Percentiles rank a stretch among this genome's conserved stretches.
phyloP scores from a whole-genome alignment of 2,888 invertebrate species.

The Fragum fragum region DNA sequence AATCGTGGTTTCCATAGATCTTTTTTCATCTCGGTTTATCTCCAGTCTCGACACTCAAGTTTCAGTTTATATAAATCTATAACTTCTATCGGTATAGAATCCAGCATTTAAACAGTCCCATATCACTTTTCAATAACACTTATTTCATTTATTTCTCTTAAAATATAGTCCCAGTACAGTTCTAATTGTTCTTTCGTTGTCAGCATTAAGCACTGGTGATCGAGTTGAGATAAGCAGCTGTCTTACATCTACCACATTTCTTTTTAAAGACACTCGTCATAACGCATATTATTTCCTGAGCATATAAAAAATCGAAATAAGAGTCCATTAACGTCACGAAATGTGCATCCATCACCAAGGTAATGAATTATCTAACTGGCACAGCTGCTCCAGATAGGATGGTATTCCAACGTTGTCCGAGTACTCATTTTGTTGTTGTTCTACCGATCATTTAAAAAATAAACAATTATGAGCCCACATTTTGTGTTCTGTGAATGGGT shows the following conservation, averaged over 20 bases:
- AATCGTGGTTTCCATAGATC: slow-evolving; percentile 3
- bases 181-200: slow-evolving; percentile 23
- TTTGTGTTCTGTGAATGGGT: too few relatives aligned
- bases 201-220: slow-evolving; percentile 8
- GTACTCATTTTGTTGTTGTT: too few relatives aligned
- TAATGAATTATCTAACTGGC: not conserved
- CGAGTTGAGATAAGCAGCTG: slow-evolving; percentile 10
- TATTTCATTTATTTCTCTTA: slow-evolving; percentile 15
- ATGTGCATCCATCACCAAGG: slow-evolving; percentile 13
- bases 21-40: slow-evolving; percentile 23
- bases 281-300: not conserved
- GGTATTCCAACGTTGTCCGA: slow-evolving; percentile 1
- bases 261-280: slow-evolving; percentile 25
- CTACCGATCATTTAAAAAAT: too few relatives aligned
- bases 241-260: slow-evolving; percentile 26
- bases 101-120: not conserved
- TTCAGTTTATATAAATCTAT: slow-evolving; percentile 27
- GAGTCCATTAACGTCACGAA: slow-evolving; percentile 12
- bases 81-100: slow-evolving; percentile 1
- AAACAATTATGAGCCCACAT: too few relatives aligned
- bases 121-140: slow-evolving; percentile 19
- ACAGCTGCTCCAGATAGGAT: slow-evolving; percentile 14
- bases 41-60: slow-evolving; percentile 27
- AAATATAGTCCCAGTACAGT: slow-evolving; percentile 23
- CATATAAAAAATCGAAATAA: slow-evolving; percentile 33